These are phyloP conservation scores for Styela clava DNA, from an alignment of 23 tunicate species.

Conservation along the genomic window DNA sequence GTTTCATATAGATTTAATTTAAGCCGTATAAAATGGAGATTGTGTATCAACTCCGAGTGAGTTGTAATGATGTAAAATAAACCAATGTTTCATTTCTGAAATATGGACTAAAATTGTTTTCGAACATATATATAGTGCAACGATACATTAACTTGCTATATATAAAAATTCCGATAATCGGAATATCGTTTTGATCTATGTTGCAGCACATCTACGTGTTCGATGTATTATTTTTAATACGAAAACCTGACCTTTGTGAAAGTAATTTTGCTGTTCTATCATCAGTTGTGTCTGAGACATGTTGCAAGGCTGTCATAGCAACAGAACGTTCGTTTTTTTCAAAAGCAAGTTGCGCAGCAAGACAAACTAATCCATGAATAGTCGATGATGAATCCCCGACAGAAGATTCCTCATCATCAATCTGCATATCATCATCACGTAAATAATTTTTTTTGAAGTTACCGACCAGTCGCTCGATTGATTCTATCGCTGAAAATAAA, in stretches of 20 bases:
- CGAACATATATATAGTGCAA: too few relatives aligned
- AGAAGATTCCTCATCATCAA: background rate
- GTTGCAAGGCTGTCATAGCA: constrained; percentile 72
- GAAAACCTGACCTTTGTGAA: constrained; percentile 1
- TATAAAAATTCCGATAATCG: too few relatives aligned
- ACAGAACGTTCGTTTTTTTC: constrained; percentile 62
- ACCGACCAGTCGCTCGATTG: background rate
- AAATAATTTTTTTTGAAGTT: background rate
- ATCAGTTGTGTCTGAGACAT: constrained; percentile 8
- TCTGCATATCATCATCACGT: background rate
- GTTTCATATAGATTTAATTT: too few relatives aligned
- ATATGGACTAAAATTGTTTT: too few relatives aligned
- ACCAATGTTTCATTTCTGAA: too few relatives aligned
- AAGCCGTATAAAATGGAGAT: too few relatives aligned
- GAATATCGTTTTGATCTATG: too few relatives aligned
- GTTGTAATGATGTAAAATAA: too few relatives aligned
- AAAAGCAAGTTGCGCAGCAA: constrained; percentile 79
- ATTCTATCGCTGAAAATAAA: constrained; percentile 10
- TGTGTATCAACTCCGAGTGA: too few relatives aligned
- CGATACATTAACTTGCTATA: too few relatives aligned
- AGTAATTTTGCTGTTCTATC: constrained; percentile 25
- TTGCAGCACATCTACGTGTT: too few relatives aligned
- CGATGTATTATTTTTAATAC: too few relatives aligned
- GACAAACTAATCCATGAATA: constrained; percentile 55
- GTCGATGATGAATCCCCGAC: constrained; percentile 14